phyloP scores from a whole-genome alignment of 2,888 invertebrate species.

The Drosophila helvetica region DNA sequence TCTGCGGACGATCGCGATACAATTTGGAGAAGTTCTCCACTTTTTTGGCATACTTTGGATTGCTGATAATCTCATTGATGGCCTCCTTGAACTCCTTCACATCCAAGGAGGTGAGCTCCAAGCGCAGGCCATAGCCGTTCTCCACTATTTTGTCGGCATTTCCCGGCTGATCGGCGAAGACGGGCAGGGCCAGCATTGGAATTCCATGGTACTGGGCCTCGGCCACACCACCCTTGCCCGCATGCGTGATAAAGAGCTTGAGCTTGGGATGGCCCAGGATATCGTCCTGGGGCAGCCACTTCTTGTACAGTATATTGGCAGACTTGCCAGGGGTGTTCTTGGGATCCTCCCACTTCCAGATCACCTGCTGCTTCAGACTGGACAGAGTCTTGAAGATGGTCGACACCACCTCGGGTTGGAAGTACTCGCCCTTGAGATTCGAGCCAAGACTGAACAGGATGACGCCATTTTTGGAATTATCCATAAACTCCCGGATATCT shows the following conservation, averaged over 20 bases:
- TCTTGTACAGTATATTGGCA: constrained; percentile 83
- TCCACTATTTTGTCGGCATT: constrained; percentile 73
- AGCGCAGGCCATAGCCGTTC: constrained; percentile 72
- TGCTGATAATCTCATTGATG: constrained; percentile 71
- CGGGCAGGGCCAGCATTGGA: constrained; percentile 84
- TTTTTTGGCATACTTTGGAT: constrained; percentile 68
- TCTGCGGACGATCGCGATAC: constrained; percentile 86
- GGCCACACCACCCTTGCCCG: constrained; percentile 87
- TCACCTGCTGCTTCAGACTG: constrained; percentile 86
- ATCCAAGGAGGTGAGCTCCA: constrained; percentile 63
- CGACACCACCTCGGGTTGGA: constrained; percentile 85
- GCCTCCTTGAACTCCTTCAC: constrained; percentile 52
- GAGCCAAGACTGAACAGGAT: constrained; percentile 84
- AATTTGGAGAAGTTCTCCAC: constrained; percentile 84
- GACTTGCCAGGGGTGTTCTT: constrained; percentile 84
- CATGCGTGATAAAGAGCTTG: constrained; percentile 87
- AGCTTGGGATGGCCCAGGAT: constrained; percentile 87
- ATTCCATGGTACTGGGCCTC: constrained; percentile 87
- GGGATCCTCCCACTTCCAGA: constrained; percentile 89
- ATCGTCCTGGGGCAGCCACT: constrained; percentile 89
- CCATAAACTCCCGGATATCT: constrained; percentile 81
- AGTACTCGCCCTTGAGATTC: constrained; percentile 80
- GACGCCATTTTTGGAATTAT: constrained; percentile 83
- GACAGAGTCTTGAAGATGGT: constrained; percentile 86
- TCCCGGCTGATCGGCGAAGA: constrained; percentile 80